Conservation (phyloP, 2,797 vertebrate species). For the Psittacula echo region DNA sequence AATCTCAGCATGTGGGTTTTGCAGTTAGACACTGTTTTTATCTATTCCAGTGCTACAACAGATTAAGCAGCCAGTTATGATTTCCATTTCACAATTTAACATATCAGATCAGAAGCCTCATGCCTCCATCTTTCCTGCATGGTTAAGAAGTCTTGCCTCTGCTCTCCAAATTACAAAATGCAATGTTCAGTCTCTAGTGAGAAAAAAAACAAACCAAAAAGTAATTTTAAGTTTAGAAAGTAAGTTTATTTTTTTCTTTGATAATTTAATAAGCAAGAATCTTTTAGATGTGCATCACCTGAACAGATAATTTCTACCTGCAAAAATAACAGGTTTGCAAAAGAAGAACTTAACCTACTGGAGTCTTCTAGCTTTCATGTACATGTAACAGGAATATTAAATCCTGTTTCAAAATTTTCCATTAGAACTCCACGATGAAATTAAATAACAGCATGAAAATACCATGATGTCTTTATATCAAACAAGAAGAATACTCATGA, state of each 20-base stretch:
- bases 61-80: not conserved
- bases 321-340: not conserved
- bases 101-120: not conserved
- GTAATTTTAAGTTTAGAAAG: not conserved
- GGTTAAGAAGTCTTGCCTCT: not conserved
- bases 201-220: not conserved
- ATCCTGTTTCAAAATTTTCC: not conserved
- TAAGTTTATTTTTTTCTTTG: not conserved
- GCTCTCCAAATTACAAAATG: not conserved
- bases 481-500: not conserved
- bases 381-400: not conserved
- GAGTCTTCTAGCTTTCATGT: not conserved
- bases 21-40: not conserved
- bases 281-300: not conserved
- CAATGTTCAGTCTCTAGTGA: not conserved
- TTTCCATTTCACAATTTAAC: not conserved
- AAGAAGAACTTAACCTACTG: not conserved
- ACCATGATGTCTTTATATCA: not conserved
- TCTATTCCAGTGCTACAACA: not conserved
- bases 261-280: not conserved
- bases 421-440: not conserved
- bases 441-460: not conserved
- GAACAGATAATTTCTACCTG: not conserved
- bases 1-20: not conserved
- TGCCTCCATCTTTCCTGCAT: not conserved